Percentiles rank a stretch among this genome's conserved stretches.
Conservation (phyloP, 2,113 vertebrate genomes). For the Pyrgilauda ruficollis region DNA sequence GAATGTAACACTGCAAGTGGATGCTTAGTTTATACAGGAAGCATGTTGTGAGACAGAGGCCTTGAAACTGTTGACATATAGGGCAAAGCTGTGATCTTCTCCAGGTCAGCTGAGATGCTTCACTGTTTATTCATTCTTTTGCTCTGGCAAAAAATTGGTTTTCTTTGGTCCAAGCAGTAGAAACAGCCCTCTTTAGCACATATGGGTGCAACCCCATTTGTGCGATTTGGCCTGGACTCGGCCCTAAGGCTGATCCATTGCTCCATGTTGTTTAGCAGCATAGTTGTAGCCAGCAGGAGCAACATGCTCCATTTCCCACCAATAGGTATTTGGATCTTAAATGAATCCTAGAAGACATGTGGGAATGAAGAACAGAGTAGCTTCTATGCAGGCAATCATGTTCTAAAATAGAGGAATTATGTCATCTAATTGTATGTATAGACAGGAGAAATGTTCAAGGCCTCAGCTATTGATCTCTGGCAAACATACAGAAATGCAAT, state of each 20-base stretch:
- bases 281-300: not conserved
- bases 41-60: not conserved
- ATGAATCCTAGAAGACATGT: not conserved
- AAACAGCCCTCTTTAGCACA: not conserved
- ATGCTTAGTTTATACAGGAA: not conserved
- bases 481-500: not conserved
- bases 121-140: not conserved
- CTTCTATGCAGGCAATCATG: not conserved
- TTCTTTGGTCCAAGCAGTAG: not conserved
- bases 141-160: not conserved
- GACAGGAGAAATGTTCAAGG: not conserved
- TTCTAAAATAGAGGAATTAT: not conserved
- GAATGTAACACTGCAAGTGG: rapidly evolving
- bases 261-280: not conserved
- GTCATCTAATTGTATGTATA: not conserved
- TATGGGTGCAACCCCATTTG: not conserved
- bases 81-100: not conserved
- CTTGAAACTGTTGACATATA: not conserved
- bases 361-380: not conserved
- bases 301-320: not conserved
- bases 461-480: not conserved
- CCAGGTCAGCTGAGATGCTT: not conserved
- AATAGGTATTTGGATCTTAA: not conserved
- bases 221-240: not conserved
- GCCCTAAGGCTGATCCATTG: not conserved